Percentiles rank a stretch among this genome's conserved stretches.
Evolutionary conservation across 2,888 invertebrate species (phyloP).

Genomic region (Cheiracanthium punctorium): DNA sequence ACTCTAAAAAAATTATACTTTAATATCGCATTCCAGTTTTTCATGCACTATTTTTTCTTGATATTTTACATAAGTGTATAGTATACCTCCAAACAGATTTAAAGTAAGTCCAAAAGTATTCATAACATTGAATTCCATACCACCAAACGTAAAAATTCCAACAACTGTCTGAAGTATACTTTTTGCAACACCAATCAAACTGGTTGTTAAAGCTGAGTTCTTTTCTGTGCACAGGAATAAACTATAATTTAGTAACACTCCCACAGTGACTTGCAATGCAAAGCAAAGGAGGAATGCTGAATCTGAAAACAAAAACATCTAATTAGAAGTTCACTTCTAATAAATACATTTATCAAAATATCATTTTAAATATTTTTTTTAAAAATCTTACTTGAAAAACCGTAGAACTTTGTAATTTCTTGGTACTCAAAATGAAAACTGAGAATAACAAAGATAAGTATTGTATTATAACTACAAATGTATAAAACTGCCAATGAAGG

Average conservation of each 20-base stretch:
- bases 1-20: too few relatives aligned
- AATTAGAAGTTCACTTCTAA: too few relatives aligned
- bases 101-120: constrained; percentile 75
- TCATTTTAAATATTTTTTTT: too few relatives aligned
- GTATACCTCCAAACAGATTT: constrained; percentile 76
- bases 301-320: constrained; percentile 72
- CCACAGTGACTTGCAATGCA: constrained; percentile 74
- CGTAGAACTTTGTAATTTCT: constrained; percentile 8
- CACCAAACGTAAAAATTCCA: constrained; percentile 77
- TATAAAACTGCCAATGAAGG: constrained; percentile 76
- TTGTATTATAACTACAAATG: constrained; percentile 76
- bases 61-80: constrained; percentile 76
- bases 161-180: constrained; percentile 77
- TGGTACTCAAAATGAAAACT: constrained; percentile 73
- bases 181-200: constrained; percentile 77
- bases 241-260: constrained; percentile 77
- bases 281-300: constrained; percentile 75
- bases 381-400: constrained; percentile 37
- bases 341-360: not conserved
- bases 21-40: too few relatives aligned
- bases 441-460: constrained; percentile 75
- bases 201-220: constrained; percentile 77
- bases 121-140: constrained; percentile 74
- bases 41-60: constrained; percentile 71
- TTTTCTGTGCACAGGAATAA: constrained; percentile 77